A percentile compares a stretch with the other conserved stretches of the same genome.
These are phyloP conservation scores for Zoanthus sansibaricus DNA, from an alignment of 92 coral and sea anemone species.

Conservation along the genomic window DNA sequence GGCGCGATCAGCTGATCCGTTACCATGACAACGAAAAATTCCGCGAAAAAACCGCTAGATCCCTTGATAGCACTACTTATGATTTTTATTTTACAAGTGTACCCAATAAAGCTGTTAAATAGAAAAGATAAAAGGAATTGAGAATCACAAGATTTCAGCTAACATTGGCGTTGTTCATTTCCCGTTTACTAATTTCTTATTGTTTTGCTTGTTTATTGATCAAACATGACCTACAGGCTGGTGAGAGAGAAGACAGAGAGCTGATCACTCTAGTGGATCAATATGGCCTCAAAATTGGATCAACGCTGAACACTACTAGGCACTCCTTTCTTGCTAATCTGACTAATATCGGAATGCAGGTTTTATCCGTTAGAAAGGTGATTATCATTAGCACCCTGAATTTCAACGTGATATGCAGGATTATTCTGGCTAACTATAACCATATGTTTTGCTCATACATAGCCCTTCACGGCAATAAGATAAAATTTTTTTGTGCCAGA, in stretches of 20 bases:
- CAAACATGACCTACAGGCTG: neutral
- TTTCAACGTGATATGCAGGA: neutral
- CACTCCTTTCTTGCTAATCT: neutral
- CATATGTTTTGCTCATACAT: too few relatives aligned
- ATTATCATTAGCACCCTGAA: neutral
- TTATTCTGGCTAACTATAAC: too few relatives aligned
- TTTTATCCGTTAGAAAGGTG: constrained; percentile 64
- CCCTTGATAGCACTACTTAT: too few relatives aligned
- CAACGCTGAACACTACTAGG: constrained; percentile 3
- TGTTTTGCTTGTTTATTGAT: neutral
- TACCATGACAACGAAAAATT: too few relatives aligned
- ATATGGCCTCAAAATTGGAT: constrained; percentile 18
- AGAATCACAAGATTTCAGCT: neutral
- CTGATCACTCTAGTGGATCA: neutral
- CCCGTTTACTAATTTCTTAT: neutral
- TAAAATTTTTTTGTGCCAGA: too few relatives aligned
- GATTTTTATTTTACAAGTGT: too few relatives aligned
- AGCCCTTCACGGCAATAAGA: too few relatives aligned
- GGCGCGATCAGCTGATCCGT: too few relatives aligned
- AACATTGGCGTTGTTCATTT: neutral
- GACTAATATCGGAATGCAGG: constrained; percentile 60
- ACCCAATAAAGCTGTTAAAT: too few relatives aligned
- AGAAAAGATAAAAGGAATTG: too few relatives aligned
- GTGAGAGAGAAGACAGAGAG: neutral
- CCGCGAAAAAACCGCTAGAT: too few relatives aligned